Conservation (phyloP, 2,113 vertebrate genomes). For the Etheostoma spectabile region DNA sequence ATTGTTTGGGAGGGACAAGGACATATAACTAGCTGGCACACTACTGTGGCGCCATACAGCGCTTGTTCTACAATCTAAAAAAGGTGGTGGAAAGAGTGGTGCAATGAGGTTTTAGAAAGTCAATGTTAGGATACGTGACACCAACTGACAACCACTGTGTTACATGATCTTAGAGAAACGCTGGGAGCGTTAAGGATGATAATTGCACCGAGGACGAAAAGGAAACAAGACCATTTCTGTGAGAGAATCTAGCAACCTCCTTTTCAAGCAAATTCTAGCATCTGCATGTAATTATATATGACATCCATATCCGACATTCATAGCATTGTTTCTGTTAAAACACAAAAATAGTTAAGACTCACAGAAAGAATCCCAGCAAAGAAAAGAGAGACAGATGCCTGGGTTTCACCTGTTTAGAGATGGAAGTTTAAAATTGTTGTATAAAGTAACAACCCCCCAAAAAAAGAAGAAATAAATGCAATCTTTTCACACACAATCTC, state of each 20-base stretch:
- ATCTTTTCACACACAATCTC: slow-evolving; percentile 41
- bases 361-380: slow-evolving; percentile 59
- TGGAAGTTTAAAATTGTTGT: slow-evolving; percentile 38
- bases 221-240: slow-evolving; percentile 38
- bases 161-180: slow-evolving; percentile 60
- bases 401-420: slow-evolving; percentile 46
- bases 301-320: slow-evolving; percentile 77
- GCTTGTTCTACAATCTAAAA: slow-evolving; percentile 37
- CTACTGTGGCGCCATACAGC: slow-evolving; percentile 29
- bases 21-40: slow-evolving; percentile 53
- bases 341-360: slow-evolving; percentile 74
- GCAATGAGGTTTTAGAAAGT: slow-evolving; percentile 30
- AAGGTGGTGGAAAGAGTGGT: slow-evolving; percentile 13
- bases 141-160: slow-evolving; percentile 23
- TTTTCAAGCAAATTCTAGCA: slow-evolving; percentile 47
- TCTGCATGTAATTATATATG: slow-evolving; percentile 58
- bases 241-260: slow-evolving; percentile 45
- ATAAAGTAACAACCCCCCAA: slow-evolving; percentile 43
- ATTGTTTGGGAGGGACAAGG: slow-evolving; percentile 40
- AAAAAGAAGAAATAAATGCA: slow-evolving; percentile 16
- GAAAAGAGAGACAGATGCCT: slow-evolving; percentile 25
- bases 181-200: slow-evolving; percentile 40
- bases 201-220: slow-evolving; percentile 45
- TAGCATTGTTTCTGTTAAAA: slow-evolving; percentile 76
- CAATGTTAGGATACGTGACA: slow-evolving; percentile 27